Conservation (phyloP, 2,888 invertebrate species). For the Lepidonotus clava region DNA sequence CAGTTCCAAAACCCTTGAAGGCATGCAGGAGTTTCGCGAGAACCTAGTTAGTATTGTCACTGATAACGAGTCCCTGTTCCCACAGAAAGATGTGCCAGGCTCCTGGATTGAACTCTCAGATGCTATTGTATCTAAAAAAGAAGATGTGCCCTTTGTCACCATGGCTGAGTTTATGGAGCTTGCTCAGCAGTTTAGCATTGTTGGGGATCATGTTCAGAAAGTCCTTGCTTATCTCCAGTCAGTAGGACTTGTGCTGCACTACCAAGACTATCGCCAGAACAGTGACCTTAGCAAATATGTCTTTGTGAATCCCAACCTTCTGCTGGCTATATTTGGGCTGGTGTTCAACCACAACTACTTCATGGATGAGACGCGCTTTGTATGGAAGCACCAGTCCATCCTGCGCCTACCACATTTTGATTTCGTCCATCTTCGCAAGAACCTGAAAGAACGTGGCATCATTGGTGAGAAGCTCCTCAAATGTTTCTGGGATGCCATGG, state of each 20-base stretch:
- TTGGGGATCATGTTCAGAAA: background rate
- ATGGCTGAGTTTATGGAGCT: constrained; percentile 10
- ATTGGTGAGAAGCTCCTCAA: constrained; percentile 17
- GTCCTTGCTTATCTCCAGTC: background rate
- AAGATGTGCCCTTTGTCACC: constrained; percentile 40
- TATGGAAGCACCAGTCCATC: constrained; percentile 39
- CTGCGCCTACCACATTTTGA: constrained; percentile 39
- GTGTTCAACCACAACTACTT: constrained; percentile 52
- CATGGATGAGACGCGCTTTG: constrained; percentile 43
- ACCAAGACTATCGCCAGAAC: constrained; percentile 38
- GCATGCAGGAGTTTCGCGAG: constrained; percentile 8
- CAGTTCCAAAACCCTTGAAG: constrained; percentile 27
- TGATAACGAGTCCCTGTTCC: constrained; percentile 29
- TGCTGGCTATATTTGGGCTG: constrained; percentile 34
- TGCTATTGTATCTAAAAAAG: constrained; percentile 31
- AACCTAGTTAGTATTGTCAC: constrained; percentile 7
- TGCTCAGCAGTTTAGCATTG: constrained; percentile 2
- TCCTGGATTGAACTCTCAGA: constrained; percentile 18
- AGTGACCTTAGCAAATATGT: constrained; percentile 38
- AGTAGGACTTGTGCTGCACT: constrained; percentile 23
- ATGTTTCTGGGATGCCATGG: constrained; percentile 32
- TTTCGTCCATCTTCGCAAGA: constrained; percentile 8
- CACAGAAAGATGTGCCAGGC: constrained; percentile 19
- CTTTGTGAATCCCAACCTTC: constrained; percentile 38
- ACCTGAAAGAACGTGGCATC: constrained; percentile 20